These are phyloP conservation scores for Vidua chalybeata DNA, from an alignment of 2,113 vertebrate genomes.

Conservation along the genomic window DNA sequence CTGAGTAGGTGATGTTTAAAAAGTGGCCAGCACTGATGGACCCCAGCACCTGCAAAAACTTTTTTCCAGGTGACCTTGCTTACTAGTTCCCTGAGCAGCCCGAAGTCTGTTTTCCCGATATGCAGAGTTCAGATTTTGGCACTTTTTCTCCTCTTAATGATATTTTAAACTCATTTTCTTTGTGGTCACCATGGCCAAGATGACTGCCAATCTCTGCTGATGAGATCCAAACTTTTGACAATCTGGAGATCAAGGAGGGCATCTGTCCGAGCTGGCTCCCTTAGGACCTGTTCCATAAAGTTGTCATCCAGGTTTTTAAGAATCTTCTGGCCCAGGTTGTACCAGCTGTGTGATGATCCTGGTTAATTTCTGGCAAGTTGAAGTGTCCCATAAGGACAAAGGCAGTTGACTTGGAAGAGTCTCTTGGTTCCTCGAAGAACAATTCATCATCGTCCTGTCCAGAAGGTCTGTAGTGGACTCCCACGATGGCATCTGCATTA, in stretches of 20 bases:
- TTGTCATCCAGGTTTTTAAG: not conserved
- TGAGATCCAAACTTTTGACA: not conserved
- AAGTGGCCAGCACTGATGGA: not conserved
- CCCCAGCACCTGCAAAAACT: no score
- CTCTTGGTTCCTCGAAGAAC: not conserved
- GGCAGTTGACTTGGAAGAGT: not conserved
- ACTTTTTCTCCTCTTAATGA: not conserved
- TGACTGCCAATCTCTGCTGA: fast-evolving
- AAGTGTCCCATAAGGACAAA: not conserved
- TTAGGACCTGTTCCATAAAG: not conserved
- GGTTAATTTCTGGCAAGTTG: not conserved
- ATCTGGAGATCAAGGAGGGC: not conserved
- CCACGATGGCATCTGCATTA: not conserved
- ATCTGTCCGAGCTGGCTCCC: not conserved
- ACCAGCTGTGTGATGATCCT: not conserved
- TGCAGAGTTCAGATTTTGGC: not conserved
- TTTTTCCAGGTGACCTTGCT: not conserved
- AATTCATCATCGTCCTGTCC: fast-evolving
- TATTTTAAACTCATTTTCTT: not conserved
- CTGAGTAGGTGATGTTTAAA: not conserved
- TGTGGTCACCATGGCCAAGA: not conserved
- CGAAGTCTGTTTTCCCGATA: not conserved
- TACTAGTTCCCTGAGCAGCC: not conserved
- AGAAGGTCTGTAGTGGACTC: not conserved
- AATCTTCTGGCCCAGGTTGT: fast-evolving